Conservation (phyloP, 2,113 vertebrate species). For the Heteronetta atricapilla region DNA sequence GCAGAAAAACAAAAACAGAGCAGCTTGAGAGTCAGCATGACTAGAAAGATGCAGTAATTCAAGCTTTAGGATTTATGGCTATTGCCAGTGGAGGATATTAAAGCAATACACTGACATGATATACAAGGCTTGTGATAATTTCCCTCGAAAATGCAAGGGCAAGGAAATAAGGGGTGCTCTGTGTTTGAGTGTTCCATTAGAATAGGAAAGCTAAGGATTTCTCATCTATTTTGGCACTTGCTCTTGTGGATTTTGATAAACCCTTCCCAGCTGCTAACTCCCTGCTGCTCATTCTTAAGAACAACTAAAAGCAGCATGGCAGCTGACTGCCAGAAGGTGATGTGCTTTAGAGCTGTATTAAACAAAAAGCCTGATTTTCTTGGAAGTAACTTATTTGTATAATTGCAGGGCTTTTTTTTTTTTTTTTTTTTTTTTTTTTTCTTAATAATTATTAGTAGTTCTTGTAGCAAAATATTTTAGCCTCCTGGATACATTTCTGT, state of each 20-base stretch:
- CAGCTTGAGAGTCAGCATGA: slow-evolving; percentile 54
- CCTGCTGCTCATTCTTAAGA: neutral
- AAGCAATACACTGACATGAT: neutral
- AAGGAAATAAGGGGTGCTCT: neutral
- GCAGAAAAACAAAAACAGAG: slow-evolving; percentile 39
- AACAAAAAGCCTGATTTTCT: slow-evolving; percentile 9
- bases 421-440: no score
- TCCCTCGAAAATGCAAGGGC: neutral
- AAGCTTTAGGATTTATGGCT: slow-evolving; percentile 53
- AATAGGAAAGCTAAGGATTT: neutral
- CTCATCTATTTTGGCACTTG: neutral
- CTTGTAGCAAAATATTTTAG: neutral
- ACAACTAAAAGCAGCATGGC: neutral
- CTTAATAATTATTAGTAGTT: neutral
- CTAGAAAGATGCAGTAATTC: slow-evolving; percentile 23
- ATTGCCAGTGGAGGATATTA: neutral
- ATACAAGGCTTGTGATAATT: neutral
- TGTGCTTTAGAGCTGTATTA: neutral
- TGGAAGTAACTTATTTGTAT: neutral
- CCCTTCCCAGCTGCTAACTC: slow-evolving; percentile 6
- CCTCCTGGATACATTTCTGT: neutral
- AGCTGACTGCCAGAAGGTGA: neutral
- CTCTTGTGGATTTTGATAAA: slow-evolving; percentile 23
- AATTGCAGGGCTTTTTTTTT: neutral
- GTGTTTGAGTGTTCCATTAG: neutral